Conservation (phyloP, 2,797 vertebrate genomes). For the Onychomys arenicola region DNA sequence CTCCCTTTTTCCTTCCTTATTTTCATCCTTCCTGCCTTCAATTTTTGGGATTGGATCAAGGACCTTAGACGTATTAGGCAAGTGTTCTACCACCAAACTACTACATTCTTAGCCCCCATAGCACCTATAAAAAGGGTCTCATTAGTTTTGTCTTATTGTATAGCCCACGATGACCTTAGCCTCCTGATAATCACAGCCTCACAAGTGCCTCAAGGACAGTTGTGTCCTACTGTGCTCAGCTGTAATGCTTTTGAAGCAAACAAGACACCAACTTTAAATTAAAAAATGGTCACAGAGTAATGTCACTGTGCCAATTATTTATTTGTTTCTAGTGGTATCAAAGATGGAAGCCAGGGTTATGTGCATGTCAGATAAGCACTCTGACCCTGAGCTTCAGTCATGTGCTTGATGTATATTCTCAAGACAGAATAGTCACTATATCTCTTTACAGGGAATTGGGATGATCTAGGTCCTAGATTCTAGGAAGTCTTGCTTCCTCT, state of each 20-base stretch:
- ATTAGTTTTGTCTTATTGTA: background rate
- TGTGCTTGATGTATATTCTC: background rate
- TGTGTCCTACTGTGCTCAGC: background rate
- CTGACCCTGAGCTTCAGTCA: background rate
- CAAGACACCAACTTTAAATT: background rate
- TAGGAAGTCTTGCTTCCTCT: background rate
- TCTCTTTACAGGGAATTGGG: background rate
- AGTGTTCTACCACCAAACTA: background rate
- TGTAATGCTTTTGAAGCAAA: background rate
- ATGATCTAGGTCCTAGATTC: background rate
- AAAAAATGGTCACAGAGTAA: background rate
- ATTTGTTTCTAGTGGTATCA: background rate
- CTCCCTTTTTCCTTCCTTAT: background rate
- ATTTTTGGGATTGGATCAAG: background rate
- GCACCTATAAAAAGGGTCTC: background rate
- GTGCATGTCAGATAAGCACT: background rate
- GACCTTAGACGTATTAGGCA: background rate
- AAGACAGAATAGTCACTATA: fast-evolving
- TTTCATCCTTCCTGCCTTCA: background rate
- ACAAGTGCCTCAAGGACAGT: background rate
- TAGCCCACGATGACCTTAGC: background rate
- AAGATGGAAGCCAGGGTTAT: background rate
- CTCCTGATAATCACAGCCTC: background rate
- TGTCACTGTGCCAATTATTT: background rate
- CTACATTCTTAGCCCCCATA: background rate